phyloP scores from a whole-genome alignment of 1,140 invertebrate genomes.

The Drosophila aff. region DNA sequence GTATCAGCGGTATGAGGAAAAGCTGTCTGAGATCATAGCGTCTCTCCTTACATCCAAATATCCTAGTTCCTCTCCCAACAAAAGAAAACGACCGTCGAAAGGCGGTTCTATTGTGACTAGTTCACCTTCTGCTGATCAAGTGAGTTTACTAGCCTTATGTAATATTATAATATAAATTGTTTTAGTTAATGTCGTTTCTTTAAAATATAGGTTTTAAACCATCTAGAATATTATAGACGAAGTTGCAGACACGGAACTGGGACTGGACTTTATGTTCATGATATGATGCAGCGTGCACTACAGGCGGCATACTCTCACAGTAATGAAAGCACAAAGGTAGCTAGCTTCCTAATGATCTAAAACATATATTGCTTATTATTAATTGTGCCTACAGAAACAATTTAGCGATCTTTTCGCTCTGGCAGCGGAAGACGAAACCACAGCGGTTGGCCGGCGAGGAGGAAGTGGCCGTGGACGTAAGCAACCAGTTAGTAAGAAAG shows the following conservation, averaged over 20 bases:
- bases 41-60: slow-evolving; percentile 91
- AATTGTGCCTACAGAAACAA: slow-evolving; percentile 89
- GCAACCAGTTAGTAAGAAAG: slow-evolving; percentile 78
- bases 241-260: slow-evolving; percentile 88
- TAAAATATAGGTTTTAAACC: slow-evolving; percentile 91
- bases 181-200: neutral
- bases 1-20: slow-evolving; percentile 96
- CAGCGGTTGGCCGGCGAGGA: slow-evolving; percentile 78
- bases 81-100: slow-evolving; percentile 92
- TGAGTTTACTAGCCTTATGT: slow-evolving; percentile 43
- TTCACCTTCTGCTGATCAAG: slow-evolving; percentile 87
- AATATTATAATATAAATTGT: neutral
- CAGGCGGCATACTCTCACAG: slow-evolving; percentile 92
- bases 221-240: slow-evolving; percentile 95
- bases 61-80: slow-evolving; percentile 94
- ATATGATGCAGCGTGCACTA: slow-evolving; percentile 95
- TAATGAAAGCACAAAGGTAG: slow-evolving; percentile 90
- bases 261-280: slow-evolving; percentile 88
- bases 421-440: slow-evolving; percentile 93
- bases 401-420: slow-evolving; percentile 96
- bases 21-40: slow-evolving; percentile 93
- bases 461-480: slow-evolving; percentile 81
- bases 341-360: slow-evolving; percentile 57
- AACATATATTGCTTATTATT: neutral
- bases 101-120: slow-evolving; percentile 87